Base-by-base conservation (phyloP, 1,140 invertebrate genomes). In the Macrotrachela quadricornifera region DNA sequence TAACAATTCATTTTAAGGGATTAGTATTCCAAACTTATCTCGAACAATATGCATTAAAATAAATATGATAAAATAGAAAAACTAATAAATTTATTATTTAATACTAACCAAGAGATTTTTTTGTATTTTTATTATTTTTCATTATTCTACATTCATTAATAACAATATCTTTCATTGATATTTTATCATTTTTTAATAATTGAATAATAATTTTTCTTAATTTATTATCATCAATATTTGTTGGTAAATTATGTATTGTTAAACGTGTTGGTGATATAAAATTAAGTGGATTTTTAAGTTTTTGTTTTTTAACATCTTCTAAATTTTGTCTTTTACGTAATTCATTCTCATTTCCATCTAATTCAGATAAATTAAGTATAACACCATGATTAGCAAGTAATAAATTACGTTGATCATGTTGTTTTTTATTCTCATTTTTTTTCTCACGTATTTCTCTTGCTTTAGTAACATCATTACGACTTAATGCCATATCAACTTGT, bases 331-430 rank as follows among this genome's bases (percentile, higher is more conserved):
- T 68, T 62, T 81, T 82, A 6, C 75, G 67, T 78, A 92, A 81
- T 66, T 95, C 87, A 0, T 75, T 67, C 11, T 78, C 75, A 0
- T 85, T 85, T 11, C 79, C 82, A 49, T 75, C 70, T 0, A 85
- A 82, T n/a, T 83, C 82, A 60, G 79, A 75, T 39, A 79, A 84
- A 18, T 82, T 80, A 12, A 82, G 79, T 51, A 92, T 78, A 50
- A 86, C 81, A 82, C 88, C 87, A 78, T 91, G 86, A 62, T 85
- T 80, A 13, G 84, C 77, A 10, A 95, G 71, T 71, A 84, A 86
- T 40, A 94, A 70, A 73, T 92, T 91, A 60, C 88, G 74, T 1
- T 80, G 82, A 68, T 94, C 87, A 64, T 82, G 85, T 13, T 73
- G 71, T 53, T 78, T 74, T 59, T 76, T 74, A 2, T 30, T 30